These are phyloP conservation scores for Trissoscelio sp. DNA, from an alignment of 2,888 invertebrate species.

Conservation along the genomic window DNA sequence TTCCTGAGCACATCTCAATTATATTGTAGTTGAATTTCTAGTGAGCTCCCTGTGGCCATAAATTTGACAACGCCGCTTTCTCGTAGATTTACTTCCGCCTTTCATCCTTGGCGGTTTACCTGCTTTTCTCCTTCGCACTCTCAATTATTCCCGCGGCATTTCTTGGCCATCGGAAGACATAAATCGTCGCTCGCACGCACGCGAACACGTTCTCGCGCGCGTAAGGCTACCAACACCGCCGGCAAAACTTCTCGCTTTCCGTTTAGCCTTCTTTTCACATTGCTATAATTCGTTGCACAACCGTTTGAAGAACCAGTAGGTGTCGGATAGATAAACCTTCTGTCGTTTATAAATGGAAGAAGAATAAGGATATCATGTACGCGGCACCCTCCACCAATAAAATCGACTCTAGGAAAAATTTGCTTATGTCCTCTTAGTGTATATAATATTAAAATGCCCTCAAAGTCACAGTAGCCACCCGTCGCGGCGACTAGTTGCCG, in stretches of 20 bases:
- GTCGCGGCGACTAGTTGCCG: constrained; percentile 49
- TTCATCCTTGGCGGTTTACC: constrained; percentile 23
- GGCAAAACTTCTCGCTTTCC: constrained; percentile 47
- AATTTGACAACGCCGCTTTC: constrained; percentile 33
- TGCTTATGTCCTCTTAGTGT: not conserved
- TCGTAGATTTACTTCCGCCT: constrained; percentile 27
- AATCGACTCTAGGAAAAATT: constrained; percentile 55
- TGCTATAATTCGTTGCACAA: constrained; percentile 25
- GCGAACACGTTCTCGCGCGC: constrained; percentile 27
- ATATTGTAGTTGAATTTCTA: not conserved
- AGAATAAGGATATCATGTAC: too few relatives aligned
- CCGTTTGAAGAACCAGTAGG: constrained; percentile 34
- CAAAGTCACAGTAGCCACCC: constrained; percentile 56
- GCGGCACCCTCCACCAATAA: constrained; percentile 20
- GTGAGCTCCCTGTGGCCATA: not conserved
- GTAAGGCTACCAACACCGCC: constrained; percentile 40
- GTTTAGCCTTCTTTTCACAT: constrained; percentile 37
- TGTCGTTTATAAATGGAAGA: too few relatives aligned
- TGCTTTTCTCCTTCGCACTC: constrained; percentile 45
- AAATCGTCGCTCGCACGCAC: constrained; percentile 56
- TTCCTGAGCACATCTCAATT: not conserved
- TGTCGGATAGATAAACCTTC: constrained; percentile 44
- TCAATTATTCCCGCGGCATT: constrained; percentile 51
- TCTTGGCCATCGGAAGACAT: constrained; percentile 50
- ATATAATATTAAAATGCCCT: constrained; percentile 1